These are phyloP conservation scores for Oreonectes daqikongensis DNA, from an alignment of 2,797 vertebrate species.

Conservation along the genomic window DNA sequence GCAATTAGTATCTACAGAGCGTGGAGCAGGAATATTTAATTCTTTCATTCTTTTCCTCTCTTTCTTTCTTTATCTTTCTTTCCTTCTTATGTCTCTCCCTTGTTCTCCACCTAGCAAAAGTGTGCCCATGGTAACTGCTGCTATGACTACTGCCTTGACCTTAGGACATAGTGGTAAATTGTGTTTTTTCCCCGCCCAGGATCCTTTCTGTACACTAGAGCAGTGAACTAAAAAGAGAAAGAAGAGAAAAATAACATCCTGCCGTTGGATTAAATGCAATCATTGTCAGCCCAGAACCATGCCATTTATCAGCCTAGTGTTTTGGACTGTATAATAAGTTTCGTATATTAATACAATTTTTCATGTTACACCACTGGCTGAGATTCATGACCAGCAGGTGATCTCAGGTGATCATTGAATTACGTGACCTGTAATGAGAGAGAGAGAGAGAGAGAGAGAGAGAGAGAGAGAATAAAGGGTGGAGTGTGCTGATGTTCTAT, in stretches of 20 bases:
- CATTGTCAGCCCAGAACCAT: conserved; percentile 86
- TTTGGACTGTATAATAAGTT: conserved; percentile 92
- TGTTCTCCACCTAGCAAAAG: conserved; percentile 77
- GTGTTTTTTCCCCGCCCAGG: conserved; percentile 79
- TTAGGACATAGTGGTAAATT: conserved; percentile 84
- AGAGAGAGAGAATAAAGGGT: conserved; percentile 28
- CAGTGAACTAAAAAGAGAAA: conserved; percentile 74
- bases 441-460: conserved; percentile 33
- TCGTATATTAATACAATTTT: conserved; percentile 95
- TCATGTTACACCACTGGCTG: conserved; percentile 85
- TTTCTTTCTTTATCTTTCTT: conserved; percentile 77
- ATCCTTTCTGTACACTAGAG: conserved; percentile 86
- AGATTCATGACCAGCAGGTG: conserved; percentile 91
- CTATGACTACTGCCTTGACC: conserved; percentile 85
- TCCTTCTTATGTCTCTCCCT: conserved; percentile 73
- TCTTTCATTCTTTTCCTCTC: conserved; percentile 71
- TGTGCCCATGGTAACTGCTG: conserved; percentile 83
- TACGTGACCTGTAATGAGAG: conserved; percentile 88
- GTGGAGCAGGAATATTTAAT: conserved; percentile 83
- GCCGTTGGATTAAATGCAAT: conserved; percentile 86
- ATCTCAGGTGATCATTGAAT: conserved; percentile 94
- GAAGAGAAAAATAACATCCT: conserved; percentile 44
- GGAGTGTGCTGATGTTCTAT: not conserved
- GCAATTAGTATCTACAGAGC: conserved; percentile 93
- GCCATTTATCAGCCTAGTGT: conserved; percentile 87